Percentiles rank a stretch among this genome's conserved stretches.
These are phyloP conservation scores for Monochamus alternatus DNA, from an alignment of 2,888 invertebrate species.

Conservation along the genomic window DNA sequence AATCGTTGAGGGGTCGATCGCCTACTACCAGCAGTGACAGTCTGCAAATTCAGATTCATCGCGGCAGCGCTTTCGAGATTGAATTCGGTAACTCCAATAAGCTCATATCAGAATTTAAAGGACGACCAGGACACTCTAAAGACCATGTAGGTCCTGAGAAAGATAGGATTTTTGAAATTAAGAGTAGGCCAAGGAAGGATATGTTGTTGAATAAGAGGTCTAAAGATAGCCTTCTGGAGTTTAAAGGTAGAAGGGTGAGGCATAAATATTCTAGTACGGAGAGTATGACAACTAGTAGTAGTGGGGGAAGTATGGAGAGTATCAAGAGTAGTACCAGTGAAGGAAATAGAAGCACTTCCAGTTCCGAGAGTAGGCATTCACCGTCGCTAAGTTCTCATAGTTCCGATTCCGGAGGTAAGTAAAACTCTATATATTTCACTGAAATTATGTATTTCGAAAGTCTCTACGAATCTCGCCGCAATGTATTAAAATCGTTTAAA, in stretches of 20 bases:
- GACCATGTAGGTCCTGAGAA: constrained; percentile 74
- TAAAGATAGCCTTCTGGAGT: constrained; percentile 69
- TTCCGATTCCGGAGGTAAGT: constrained; percentile 83
- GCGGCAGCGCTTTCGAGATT: constrained; percentile 65
- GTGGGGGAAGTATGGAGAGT: constrained; percentile 91
- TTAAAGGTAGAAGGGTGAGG: constrained; percentile 78
- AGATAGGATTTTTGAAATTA: constrained; percentile 77
- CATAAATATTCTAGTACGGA: constrained; percentile 85
- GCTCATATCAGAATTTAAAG: constrained; percentile 76
- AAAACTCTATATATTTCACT: not conserved
- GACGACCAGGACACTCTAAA: constrained; percentile 72
- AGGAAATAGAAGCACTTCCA: constrained; percentile 88
- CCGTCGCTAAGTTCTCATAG: constrained; percentile 90
- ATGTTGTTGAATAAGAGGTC: constrained; percentile 63
- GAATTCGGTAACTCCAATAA: constrained; percentile 63
- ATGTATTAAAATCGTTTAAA: not conserved
- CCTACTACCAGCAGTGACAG: constrained; percentile 77
- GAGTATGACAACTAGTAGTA: constrained; percentile 90
- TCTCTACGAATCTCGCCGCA: too few relatives aligned
- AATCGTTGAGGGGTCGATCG: constrained; percentile 77
- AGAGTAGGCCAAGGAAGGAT: constrained; percentile 78
- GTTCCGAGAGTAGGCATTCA: constrained; percentile 88
- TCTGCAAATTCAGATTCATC: constrained; percentile 59
- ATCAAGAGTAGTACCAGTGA: constrained; percentile 90
- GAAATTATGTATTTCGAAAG: not conserved